Base-by-base conservation (phyloP, 2,113 vertebrate genomes). In the Strigops habroptila region DNA sequence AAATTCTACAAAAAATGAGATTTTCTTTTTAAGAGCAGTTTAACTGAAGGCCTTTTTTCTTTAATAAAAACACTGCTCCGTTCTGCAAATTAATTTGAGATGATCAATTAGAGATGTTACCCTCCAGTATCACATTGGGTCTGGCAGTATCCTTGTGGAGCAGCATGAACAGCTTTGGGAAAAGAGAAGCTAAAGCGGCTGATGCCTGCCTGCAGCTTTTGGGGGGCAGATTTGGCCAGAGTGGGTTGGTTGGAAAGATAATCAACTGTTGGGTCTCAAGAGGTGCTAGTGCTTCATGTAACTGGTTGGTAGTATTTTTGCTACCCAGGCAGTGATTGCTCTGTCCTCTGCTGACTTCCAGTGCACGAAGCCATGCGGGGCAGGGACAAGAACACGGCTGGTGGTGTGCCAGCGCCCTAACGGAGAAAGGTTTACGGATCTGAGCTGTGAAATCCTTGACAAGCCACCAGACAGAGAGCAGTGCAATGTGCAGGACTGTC, bases 371-470 rank as follows among this genome's bases (percentile, higher is more conserved):
- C 97, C 98, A 43, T 99, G 99, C 6, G 99, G 99, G 33, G 98
- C 98, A 70, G 99, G 99, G 82, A 98, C 98, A 90, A 98, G 99
- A 90, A 99, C 99, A 2, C 98, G 99, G 93, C 97, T 99, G 93
- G 99, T 99, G 90, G 98, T 98, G 88, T 99, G 99, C 97, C 99
- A 99, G 97, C 98, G 98, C 88, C 98, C 99, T 65, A 99, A 98
- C 1, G 99, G 99, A 63, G 99, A 99, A 93, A 99, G 98, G 53
- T 99, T 99, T 97, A 99, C 98, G 13, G 99, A 99, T 96, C 97
- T 99, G 98, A 99, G 99, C 98, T 99, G 99, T 92, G 99, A 99
- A 97, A 98, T 99, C 95, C 99, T 99, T 16, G 99, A 99, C 96
- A 99, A 99, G 97, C 99, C 99, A 17, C 99, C 99, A 3, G 99